A percentile compares a stretch with the other conserved stretches of the same genome.
Evolutionary conservation across 2,888 invertebrate genomes (phyloP).

Genomic region (Acanthosepion pharaonis): DNA sequence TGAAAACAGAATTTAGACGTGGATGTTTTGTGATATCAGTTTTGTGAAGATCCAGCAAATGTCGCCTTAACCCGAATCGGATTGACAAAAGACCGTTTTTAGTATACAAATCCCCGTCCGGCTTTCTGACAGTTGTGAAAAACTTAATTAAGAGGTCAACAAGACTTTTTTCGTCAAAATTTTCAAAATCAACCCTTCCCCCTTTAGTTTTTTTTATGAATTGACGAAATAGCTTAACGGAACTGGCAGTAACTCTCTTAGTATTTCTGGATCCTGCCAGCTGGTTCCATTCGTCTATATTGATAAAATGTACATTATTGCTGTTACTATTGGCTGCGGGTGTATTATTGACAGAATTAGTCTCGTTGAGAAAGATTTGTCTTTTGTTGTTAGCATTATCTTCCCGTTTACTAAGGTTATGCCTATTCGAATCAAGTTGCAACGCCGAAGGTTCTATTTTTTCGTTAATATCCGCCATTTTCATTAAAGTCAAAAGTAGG

Average conservation of each 20-base stretch:
- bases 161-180: conserved; percentile 34
- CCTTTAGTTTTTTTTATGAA: conserved; percentile 24
- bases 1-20: conserved; percentile 39
- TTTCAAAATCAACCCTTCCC: conserved; percentile 35
- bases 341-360: neutral
- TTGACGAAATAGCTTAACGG: conserved; percentile 21
- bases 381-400: neutral
- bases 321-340: neutral
- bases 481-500: conserved; percentile 23
- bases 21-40: conserved; percentile 42
- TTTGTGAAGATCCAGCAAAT: conserved; percentile 37
- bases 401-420: neutral
- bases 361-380: neutral
- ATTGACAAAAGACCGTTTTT: conserved; percentile 40
- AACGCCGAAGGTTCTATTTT: neutral
- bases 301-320: neutral
- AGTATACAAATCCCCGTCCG: conserved; percentile 24
- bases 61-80: conserved; percentile 34
- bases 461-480: conserved; percentile 40
- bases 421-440: neutral
- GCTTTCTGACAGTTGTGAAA: neutral
- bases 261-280: conserved; percentile 39
- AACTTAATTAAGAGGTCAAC: conserved; percentile 36
- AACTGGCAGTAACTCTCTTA: conserved; percentile 41
- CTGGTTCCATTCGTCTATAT: conserved; percentile 40